Conservation (phyloP, 2,888 invertebrate genomes). For the Elaeidobius kamerunicus region DNA sequence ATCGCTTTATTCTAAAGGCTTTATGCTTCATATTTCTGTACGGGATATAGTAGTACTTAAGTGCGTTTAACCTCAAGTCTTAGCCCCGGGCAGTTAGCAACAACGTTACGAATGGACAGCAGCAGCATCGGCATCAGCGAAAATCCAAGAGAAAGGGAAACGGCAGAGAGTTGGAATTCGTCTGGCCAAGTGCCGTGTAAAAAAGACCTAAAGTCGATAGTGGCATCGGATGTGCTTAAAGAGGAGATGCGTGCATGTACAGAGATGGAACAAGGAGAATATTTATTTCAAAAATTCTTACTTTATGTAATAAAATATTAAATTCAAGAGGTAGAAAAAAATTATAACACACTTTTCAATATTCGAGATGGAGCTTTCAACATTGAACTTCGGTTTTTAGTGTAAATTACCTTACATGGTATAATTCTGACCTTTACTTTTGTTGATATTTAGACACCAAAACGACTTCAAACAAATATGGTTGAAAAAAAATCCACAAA, state of each 20-base stretch:
- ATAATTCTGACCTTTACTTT: too few relatives aligned
- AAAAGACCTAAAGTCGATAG: conserved; percentile 26
- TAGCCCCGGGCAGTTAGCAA: conserved; percentile 26
- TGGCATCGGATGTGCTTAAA: conserved; percentile 11
- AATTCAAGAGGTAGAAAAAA: too few relatives aligned
- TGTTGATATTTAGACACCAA: too few relatives aligned
- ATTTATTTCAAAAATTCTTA: background rate
- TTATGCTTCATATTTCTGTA: too few relatives aligned
- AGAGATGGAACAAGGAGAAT: conserved; percentile 11
- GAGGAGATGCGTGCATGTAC: conserved; percentile 11
- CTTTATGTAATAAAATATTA: background rate
- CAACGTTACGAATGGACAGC: conserved; percentile 12
- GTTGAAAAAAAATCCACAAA: too few relatives aligned
- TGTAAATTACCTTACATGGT: too few relatives aligned
- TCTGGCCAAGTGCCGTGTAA: conserved; percentile 26
- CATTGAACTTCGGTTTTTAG: too few relatives aligned
- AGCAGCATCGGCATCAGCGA: conserved; percentile 16
- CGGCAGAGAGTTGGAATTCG: conserved; percentile 28
- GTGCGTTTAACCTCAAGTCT: conserved; percentile 9
- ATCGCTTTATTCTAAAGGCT: too few relatives aligned
- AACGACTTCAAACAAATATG: too few relatives aligned
- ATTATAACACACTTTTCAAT: too few relatives aligned
- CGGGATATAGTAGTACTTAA: too few relatives aligned
- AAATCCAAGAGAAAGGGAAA: conserved; percentile 26
- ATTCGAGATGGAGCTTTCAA: too few relatives aligned